These are phyloP conservation scores for Ceramica pisi DNA, from an alignment of 2,888 invertebrate species.

Conservation along the genomic window DNA sequence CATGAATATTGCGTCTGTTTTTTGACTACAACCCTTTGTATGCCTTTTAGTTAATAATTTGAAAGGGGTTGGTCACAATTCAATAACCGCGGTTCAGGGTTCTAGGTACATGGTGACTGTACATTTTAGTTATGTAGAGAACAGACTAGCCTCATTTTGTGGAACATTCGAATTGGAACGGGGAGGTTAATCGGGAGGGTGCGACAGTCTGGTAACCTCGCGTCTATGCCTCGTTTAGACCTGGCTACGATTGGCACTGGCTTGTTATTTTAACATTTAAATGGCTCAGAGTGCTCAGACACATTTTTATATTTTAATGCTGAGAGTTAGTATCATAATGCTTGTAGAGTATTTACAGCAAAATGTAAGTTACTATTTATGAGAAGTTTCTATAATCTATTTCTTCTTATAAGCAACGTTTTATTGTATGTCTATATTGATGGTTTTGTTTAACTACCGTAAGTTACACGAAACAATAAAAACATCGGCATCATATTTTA, in stretches of 20 bases:
- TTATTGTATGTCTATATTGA: neutral
- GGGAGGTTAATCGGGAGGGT: constrained; percentile 76
- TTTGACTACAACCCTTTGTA: constrained; percentile 29
- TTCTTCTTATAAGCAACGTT: neutral
- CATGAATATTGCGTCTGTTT: constrained; percentile 30
- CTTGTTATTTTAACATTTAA: constrained; percentile 30
- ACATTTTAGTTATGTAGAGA: constrained; percentile 34
- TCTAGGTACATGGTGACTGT: constrained; percentile 20
- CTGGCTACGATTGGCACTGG: constrained; percentile 23
- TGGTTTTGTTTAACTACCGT: neutral
- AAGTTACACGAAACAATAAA: constrained; percentile 4
- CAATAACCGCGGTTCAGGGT: constrained; percentile 30
- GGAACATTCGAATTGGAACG: constrained; percentile 68
- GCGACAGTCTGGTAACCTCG: constrained; percentile 74
- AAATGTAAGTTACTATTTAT: neutral
- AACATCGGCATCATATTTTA: neutral
- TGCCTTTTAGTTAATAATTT: constrained; percentile 29
- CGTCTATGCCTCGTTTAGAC: constrained; percentile 68
- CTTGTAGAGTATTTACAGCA: neutral
- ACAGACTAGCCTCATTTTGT: constrained; percentile 65
- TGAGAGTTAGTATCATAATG: neutral
- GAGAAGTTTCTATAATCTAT: neutral
- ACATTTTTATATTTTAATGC: too few relatives aligned
- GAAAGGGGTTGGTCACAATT: constrained; percentile 48
- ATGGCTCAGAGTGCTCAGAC: neutral